Evolutionary conservation across 2,888 invertebrate species (phyloP).

Genomic region (Dicranocentrus wangi): DNA sequence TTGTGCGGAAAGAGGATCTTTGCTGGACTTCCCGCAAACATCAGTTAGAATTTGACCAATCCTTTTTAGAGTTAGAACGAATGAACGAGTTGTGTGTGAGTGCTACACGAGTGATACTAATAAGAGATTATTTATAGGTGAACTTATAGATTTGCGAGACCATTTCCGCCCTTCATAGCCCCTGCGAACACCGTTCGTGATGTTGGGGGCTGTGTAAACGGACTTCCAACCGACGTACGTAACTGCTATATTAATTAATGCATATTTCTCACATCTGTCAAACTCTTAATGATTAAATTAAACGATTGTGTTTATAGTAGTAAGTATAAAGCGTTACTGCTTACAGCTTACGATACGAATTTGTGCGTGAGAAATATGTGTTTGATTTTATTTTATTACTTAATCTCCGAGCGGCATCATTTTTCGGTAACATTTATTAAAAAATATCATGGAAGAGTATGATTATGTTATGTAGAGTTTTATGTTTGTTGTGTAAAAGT

Average conservation of each 20-base stretch:
- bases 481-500: neutral
- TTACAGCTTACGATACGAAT: neutral
- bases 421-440: constrained; percentile 62
- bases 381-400: constrained; percentile 42
- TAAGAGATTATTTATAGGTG: constrained; percentile 72
- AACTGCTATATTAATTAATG: constrained; percentile 52
- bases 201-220: constrained; percentile 68
- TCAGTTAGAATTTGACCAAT: constrained; percentile 28
- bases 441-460: constrained; percentile 22
- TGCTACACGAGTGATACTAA: constrained; percentile 72
- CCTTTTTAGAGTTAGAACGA: constrained; percentile 52
- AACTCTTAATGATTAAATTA: no score
- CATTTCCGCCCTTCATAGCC: constrained; percentile 67
- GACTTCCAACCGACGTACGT: constrained; percentile 69
- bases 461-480: constrained; percentile 13
- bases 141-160: constrained; percentile 69
- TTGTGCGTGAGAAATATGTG: constrained; percentile 42
- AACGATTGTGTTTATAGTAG: no score
- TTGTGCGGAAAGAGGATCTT: constrained; percentile 22
- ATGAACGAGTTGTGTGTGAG: constrained; percentile 67
- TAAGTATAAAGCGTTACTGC: neutral
- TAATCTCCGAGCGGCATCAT: constrained; percentile 64
- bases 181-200: constrained; percentile 62
- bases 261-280: constrained; percentile 63
- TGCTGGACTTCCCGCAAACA: constrained; percentile 16